A percentile compares a stretch with the other conserved stretches of the same genome.
These are phyloP conservation scores for Chymomyza amoena DNA, from an alignment of 2,888 invertebrate genomes.

Conservation along the genomic window DNA sequence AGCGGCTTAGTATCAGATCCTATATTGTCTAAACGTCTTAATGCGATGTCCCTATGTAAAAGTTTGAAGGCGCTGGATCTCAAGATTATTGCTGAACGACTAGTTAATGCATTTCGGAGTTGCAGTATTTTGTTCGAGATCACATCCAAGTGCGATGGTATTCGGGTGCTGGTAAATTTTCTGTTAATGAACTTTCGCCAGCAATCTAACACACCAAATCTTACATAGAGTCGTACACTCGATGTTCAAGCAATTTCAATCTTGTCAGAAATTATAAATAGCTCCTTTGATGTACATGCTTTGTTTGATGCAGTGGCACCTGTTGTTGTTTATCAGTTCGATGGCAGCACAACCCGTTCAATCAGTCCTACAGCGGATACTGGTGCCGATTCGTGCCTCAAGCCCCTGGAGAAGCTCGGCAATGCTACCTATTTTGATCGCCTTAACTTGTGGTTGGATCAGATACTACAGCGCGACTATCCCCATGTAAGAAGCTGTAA, in stretches of 20 bases:
- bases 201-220: not conserved
- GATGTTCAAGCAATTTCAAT: conserved; percentile 86
- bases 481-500: conserved; percentile 82
- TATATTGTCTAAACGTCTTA: conserved; percentile 81
- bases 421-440: conserved; percentile 89
- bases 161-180: conserved; percentile 84
- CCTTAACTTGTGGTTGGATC: conserved; percentile 93
- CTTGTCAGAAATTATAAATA: conserved; percentile 82
- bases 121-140: conserved; percentile 81
- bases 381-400: conserved; percentile 47
- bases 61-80: conserved; percentile 86
- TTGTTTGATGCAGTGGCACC: conserved; percentile 88
- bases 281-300: conserved; percentile 82
- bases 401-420: conserved; percentile 76
- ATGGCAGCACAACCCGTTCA: conserved; percentile 73
- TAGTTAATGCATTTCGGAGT: conserved; percentile 87
- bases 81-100: conserved; percentile 84
- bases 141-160: conserved; percentile 82
- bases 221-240: conserved; percentile 85
- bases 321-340: conserved; percentile 93
- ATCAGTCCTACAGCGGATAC: conserved; percentile 31
- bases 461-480: conserved; percentile 91
- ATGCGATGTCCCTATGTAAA: conserved; percentile 91
- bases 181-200: no score
- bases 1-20: conserved; percentile 78